Base-by-base conservation (phyloP, 2,113 vertebrate genomes). In the Callocephalon fimbriatum region DNA sequence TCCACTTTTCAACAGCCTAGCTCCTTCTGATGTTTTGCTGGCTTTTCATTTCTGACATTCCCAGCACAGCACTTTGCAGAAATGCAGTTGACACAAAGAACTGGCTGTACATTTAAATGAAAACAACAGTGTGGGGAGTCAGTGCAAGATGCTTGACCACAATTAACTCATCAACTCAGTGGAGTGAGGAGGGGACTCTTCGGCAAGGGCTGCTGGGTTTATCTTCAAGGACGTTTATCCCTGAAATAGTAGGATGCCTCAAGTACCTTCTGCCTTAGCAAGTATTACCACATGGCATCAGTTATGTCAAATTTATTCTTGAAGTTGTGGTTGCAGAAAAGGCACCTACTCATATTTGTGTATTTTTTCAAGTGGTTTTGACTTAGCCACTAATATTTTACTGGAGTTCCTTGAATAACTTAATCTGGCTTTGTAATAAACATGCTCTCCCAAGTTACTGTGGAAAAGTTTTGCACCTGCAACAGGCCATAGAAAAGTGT, bases 311-410 rank as follows among this genome's bases (percentile, higher is more conserved):
- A 97, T 63, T 26, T 78, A 15, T 40, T 94, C 77, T 68, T 87
- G 48, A 93, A 92, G 31, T n/a, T 91, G 89, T 65, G 62, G 78
- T 65, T 90, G 65, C 51, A 92, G 70, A 70, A 94, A 83, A 96
- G 18, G 77, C 22, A 86, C 72, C 68, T 90, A 61, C 72, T 87
- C 51, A 42, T 65, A 87, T 51, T 76, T 45, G 11, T 9, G 5
- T 12, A 63, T 35, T 37, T 86, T 94, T 95, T 97, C 53, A 95
- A 95, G 86, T 84, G 68, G 71, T 88, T 97, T 83, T 95, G 77
- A 68, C 48, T 59, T 56, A 90, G 74, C 76, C 83, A 73, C 50
- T 92, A 78, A 75, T 7, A 6, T 61, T 90, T 91, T 76, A 67
- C 50, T 90, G 65, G 45, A 67, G 54, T 77, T 90, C 45, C 38